A percentile compares a stretch with the other conserved stretches of the same genome.
Evolutionary conservation across 2,797 vertebrate genomes (phyloP).

Genomic region (Oryzias sinensis): DNA sequence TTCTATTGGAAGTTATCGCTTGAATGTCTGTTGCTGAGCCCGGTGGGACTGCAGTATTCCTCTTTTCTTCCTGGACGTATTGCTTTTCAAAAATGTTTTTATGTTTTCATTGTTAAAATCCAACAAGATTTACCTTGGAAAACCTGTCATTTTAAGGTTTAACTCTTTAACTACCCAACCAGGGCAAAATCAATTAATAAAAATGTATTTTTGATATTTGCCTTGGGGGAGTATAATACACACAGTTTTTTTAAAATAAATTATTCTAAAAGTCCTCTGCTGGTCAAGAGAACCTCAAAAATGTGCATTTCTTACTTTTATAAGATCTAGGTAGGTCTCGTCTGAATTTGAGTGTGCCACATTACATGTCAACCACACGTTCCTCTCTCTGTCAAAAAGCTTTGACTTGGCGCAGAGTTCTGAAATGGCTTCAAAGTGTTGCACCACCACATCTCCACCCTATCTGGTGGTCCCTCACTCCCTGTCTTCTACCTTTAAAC

Average conservation of each 20-base stretch:
- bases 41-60: no score
- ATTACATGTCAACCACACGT: conserved; percentile 49
- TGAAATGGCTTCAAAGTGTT: conserved; percentile 76
- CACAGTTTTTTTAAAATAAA: no score
- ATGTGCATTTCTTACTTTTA: conserved; percentile 58
- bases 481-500: conserved; percentile 63
- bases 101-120: conserved; percentile 47
- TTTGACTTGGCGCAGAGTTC: conserved; percentile 63
- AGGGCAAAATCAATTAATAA: no score
- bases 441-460: conserved; percentile 43
- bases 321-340: conserved; percentile 31
- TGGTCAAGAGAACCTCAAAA: conserved; percentile 22
- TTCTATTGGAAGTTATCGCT: no score
- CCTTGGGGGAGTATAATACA: no score
- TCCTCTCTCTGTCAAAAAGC: conserved; percentile 59
- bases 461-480: conserved; percentile 47
- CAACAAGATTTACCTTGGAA: conserved; percentile 56
- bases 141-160: conserved; percentile 52
- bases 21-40: no score
- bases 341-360: conserved; percentile 20
- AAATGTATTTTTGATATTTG: no score
- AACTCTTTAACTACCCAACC: not conserved
- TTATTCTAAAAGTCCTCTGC: no score
- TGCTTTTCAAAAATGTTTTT: conserved; percentile 31
- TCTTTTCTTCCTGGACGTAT: not conserved